phyloP scores from a whole-genome alignment of 2,888 invertebrate species.

The Limnephilus marmoratus region DNA sequence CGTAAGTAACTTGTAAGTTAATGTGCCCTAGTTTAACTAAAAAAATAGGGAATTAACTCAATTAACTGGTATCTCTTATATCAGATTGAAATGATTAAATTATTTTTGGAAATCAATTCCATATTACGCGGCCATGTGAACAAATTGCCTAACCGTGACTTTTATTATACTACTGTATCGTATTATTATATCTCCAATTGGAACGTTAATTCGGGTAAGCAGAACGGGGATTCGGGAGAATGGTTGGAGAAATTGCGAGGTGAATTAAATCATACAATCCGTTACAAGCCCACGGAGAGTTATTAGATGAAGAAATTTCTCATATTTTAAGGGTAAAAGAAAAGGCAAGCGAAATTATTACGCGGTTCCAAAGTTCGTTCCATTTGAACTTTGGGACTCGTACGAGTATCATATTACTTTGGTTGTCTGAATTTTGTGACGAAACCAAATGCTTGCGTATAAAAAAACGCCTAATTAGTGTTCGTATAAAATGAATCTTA shows the following conservation, averaged over 20 bases:
- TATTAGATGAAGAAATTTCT: background rate
- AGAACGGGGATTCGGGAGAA: background rate
- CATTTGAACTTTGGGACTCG: background rate
- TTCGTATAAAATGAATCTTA: background rate
- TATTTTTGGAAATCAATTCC: constrained; percentile 9
- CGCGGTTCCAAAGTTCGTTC: background rate
- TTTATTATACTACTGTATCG: background rate
- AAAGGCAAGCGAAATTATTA: background rate
- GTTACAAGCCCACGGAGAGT: constrained; percentile 3
- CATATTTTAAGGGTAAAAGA: background rate
- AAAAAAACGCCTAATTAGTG: background rate
- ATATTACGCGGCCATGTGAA: constrained; percentile 15
- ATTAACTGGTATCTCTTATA: too few relatives aligned
- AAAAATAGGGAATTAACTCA: too few relatives aligned
- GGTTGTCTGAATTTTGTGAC: background rate
- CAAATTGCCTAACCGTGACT: constrained; percentile 16
- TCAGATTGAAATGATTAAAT: background rate
- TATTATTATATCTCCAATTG: background rate
- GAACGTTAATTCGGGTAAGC: background rate
- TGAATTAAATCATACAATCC: constrained; percentile 11
- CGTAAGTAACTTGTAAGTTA: too few relatives aligned
- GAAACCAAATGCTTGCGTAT: background rate
- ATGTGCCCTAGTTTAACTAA: too few relatives aligned
- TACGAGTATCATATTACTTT: background rate
- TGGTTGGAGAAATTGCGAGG: background rate